phyloP scores from a whole-genome alignment of 2,113 vertebrate genomes.

The Merops nubicus region DNA sequence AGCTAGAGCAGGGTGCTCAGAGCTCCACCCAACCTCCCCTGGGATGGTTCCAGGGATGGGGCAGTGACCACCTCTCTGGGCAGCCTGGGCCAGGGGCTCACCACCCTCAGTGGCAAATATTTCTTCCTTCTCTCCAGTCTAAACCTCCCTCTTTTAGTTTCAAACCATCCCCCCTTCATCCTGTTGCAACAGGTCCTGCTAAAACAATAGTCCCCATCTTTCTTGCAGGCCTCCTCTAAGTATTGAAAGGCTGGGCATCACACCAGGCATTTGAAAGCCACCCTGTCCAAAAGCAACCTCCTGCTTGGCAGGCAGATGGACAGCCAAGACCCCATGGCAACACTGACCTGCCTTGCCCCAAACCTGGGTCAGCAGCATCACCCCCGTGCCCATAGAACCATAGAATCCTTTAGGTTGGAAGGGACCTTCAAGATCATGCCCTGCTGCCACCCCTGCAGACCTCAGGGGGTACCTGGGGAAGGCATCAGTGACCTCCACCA shows the following conservation, averaged over 20 bases:
- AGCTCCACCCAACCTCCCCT: background rate
- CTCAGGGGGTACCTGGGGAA: background rate
- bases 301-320: background rate
- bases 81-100: background rate
- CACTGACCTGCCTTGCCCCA: rapidly evolving
- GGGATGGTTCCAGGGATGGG: background rate
- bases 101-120: background rate
- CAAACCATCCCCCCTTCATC: background rate
- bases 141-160: background rate
- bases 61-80: background rate
- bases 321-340: background rate
- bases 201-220: background rate
- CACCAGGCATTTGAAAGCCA: background rate
- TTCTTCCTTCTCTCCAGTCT: background rate
- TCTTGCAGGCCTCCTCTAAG: background rate
- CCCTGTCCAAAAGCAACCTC: background rate
- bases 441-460: background rate
- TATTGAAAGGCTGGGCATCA: background rate
- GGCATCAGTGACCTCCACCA: rapidly evolving
- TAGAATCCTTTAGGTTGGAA: too few relatives aligned
- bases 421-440: too few relatives aligned
- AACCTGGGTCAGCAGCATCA: background rate
- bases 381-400: background rate
- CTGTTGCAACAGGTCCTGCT: background rate
- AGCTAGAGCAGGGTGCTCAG: background rate